These are phyloP conservation scores for Micropterix aruncella DNA, from an alignment of 2,888 invertebrate species.

Conservation along the genomic window DNA sequence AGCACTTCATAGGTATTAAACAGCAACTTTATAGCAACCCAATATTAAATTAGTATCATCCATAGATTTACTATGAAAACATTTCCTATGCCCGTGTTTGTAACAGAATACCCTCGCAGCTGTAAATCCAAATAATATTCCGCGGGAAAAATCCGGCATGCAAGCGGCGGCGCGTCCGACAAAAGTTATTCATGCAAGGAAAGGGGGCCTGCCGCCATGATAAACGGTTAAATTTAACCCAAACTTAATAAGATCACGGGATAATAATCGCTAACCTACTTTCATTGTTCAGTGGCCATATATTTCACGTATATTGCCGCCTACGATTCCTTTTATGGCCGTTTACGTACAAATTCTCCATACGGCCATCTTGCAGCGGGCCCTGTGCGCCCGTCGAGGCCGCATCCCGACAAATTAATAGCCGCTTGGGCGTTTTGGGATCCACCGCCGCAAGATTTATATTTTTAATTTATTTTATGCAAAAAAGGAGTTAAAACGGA, in stretches of 20 bases:
- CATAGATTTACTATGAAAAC: too few species aligned
- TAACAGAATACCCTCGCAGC: too few species aligned
- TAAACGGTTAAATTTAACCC: neutral
- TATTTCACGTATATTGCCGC: neutral
- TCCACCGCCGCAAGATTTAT: too few species aligned
- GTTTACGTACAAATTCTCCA: neutral
- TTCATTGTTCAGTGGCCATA: neutral
- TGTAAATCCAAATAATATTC: too few species aligned
- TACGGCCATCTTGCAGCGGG: neutral
- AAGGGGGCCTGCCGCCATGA: neutral
- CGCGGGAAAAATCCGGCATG: neutral
- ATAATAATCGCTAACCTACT: neutral
- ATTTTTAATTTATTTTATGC: too few species aligned
- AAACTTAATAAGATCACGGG: neutral
- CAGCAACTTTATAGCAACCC: too few species aligned
- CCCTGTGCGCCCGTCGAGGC: too few species aligned
- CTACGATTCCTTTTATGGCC: neutral
- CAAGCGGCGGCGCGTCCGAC: neutral
- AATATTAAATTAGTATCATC: too few species aligned
- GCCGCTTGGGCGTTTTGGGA: neutral
- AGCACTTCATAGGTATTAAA: too few species aligned
- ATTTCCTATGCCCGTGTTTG: too few species aligned
- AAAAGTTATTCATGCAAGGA: neutral
- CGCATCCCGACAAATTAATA: neutral
- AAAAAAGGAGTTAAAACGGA: too few species aligned